phyloP scores from a whole-genome alignment of 2,797 vertebrate genomes.

The Nyctalus aviator region DNA sequence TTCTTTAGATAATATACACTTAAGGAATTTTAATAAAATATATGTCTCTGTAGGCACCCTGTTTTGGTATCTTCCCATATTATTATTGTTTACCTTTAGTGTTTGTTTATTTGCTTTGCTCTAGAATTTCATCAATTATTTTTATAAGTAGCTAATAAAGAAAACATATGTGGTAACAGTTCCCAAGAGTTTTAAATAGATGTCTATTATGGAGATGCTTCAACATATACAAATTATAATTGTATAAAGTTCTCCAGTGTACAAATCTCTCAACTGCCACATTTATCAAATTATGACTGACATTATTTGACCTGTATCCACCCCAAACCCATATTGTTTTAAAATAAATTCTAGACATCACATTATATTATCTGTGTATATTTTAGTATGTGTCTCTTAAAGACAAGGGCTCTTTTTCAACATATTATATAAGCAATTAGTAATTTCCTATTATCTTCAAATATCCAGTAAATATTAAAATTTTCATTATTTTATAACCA shows the following conservation, averaged over 20 bases:
- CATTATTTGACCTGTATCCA: neutral
- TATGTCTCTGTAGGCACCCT: neutral
- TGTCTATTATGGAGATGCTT: neutral
- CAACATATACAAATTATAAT: neutral
- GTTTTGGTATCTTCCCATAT: neutral
- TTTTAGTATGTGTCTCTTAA: neutral
- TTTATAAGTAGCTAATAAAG: neutral
- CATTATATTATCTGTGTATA: neutral
- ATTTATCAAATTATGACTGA: neutral
- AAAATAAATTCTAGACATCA: neutral
- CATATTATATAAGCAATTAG: neutral
- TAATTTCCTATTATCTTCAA: neutral
- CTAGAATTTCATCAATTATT: neutral
- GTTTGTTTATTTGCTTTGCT: neutral
- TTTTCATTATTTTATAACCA: neutral
- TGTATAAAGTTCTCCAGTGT: neutral
- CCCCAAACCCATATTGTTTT: neutral
- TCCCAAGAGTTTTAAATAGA: neutral
- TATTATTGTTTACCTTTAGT: neutral
- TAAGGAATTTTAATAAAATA: neutral
- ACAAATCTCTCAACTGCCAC: neutral
- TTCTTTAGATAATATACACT: neutral
- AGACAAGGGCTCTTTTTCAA: neutral
- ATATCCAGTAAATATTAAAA: neutral
- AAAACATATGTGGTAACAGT: neutral